Conservation (phyloP, 2,797 vertebrate genomes). For the Cyprinodon diabolis region DNA sequence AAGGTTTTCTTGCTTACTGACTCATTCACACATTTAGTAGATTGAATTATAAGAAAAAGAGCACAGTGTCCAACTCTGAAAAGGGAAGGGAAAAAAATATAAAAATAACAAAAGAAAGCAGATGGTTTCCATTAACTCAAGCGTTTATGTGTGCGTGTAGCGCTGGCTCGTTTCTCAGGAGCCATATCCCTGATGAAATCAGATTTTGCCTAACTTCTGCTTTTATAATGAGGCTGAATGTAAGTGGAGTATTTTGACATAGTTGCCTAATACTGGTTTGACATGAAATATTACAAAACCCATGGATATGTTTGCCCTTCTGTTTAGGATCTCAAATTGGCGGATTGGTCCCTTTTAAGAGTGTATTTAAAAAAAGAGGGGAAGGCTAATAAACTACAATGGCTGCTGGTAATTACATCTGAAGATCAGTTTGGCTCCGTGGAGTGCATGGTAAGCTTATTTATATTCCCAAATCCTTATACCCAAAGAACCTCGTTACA, state of each 20-base stretch:
- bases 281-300: constrained; percentile 49
- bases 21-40: constrained; percentile 18
- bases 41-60: constrained; percentile 21
- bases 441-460: constrained; percentile 1
- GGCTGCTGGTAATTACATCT: constrained; percentile 19
- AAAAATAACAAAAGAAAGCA: constrained; percentile 15
- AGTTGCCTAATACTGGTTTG: constrained; percentile 49
- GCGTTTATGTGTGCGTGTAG: background rate
- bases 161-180: constrained; percentile 23
- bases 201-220: constrained; percentile 34
- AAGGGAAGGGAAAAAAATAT: background rate
- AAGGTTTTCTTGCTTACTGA: background rate
- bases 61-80: constrained; percentile 1
- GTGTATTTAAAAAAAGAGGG: constrained; percentile 23
- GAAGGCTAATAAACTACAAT: constrained; percentile 32
- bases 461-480: constrained; percentile 14
- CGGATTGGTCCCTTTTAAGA: constrained; percentile 18
- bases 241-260: constrained; percentile 35
- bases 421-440: constrained; percentile 16
- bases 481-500: background rate
- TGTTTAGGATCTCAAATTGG: background rate
- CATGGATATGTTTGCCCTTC: background rate
- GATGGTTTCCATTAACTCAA: constrained; percentile 53
- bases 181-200: constrained; percentile 31
- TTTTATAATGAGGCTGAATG: constrained; percentile 35